These are phyloP conservation scores for Lamellibrachia columna DNA, from an alignment of 2,888 invertebrate genomes.

Conservation along the genomic window DNA sequence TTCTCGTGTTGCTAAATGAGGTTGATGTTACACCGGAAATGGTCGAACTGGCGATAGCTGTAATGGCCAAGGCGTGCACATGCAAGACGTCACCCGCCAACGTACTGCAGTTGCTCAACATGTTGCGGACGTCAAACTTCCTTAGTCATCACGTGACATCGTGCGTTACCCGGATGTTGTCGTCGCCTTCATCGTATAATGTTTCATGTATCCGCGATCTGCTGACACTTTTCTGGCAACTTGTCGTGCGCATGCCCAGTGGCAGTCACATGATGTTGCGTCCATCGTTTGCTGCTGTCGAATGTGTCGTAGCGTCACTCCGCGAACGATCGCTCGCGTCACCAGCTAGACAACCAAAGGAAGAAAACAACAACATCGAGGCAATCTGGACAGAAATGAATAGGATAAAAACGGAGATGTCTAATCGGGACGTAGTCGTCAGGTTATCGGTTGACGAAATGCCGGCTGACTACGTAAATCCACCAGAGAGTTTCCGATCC, in stretches of 20 bases:
- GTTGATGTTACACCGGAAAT: neutral
- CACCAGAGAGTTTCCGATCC: conserved; percentile 67
- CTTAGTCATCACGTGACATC: conserved; percentile 26
- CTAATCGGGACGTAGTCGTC: no score
- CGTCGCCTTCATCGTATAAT: neutral
- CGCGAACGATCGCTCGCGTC: no score
- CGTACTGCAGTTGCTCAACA: conserved; percentile 37
- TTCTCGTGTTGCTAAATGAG: neutral
- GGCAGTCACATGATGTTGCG: neutral
- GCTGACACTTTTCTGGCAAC: neutral
- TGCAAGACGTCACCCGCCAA: conserved; percentile 35
- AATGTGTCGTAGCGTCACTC: no score
- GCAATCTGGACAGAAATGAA: neutral
- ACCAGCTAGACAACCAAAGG: no score
- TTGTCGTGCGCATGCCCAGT: neutral
- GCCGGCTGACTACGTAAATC: conserved; percentile 30
- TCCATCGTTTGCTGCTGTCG: no score
- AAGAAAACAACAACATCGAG: neutral
- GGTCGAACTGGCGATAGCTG: conserved; percentile 21
- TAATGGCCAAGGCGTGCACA: conserved; percentile 38
- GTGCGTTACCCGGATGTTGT: conserved; percentile 24
- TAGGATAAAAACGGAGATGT: no score
- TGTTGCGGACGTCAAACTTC: conserved; percentile 30
- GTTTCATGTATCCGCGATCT: neutral
- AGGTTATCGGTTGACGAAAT: no score